Conservation (phyloP, 2,797 vertebrate genomes). For the Crocodylus rhombifer region DNA sequence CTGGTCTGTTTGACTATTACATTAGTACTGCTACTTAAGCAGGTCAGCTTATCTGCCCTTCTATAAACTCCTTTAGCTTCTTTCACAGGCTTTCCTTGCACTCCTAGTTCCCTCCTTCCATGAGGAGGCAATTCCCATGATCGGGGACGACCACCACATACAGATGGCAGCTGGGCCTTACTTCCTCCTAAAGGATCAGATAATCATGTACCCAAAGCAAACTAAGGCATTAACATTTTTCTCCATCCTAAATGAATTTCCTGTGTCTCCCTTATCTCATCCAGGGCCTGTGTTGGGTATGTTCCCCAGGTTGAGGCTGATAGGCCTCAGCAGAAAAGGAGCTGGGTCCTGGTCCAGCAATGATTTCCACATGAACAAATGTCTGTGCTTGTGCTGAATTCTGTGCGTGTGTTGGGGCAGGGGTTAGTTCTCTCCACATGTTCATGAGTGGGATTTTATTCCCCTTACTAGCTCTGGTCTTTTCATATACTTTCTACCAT, state of each 20-base stretch:
- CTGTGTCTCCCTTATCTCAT: background rate
- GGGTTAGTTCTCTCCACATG: background rate
- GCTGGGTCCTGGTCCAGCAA: background rate
- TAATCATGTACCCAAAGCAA: fast-evolving
- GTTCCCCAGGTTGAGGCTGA: background rate
- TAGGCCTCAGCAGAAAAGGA: background rate
- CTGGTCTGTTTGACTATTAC: background rate
- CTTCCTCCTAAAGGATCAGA: background rate
- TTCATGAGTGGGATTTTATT: slow-evolving; percentile 50
- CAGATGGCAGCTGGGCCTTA: background rate
- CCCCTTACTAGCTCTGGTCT: background rate
- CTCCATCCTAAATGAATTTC: background rate
- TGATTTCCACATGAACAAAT: background rate
- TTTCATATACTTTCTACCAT: fast-evolving
- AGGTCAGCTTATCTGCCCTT: background rate
- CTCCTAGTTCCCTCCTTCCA: background rate
- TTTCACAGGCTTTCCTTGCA: background rate
- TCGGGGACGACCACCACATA: background rate
- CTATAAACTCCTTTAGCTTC: background rate
- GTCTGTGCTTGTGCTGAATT: fast-evolving
- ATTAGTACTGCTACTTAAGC: background rate
- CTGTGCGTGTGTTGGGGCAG: background rate
- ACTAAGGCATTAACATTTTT: background rate
- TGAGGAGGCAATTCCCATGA: background rate
- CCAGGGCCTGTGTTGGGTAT: background rate